phyloP scores from a whole-genome alignment of 2,888 invertebrate species.

The Eudasyphora cyanicolor region DNA sequence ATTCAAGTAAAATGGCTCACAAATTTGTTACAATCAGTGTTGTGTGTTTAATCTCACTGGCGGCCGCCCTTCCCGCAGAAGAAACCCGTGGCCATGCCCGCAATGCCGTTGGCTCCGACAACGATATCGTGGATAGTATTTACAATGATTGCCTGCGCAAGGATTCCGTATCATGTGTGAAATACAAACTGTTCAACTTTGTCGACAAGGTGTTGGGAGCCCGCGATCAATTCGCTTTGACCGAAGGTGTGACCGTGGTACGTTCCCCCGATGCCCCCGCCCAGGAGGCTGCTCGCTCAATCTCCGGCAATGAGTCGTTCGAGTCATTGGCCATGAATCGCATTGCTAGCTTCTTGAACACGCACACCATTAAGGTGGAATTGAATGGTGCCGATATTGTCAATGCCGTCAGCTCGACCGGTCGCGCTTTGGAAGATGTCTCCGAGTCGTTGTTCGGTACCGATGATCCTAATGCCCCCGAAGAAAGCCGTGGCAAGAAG shows the following conservation, averaged over 20 bases:
- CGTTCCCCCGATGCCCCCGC: constrained; percentile 85
- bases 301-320: constrained; percentile 84
- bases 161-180: constrained; percentile 91
- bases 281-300: constrained; percentile 86
- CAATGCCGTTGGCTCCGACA: constrained; percentile 83
- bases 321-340: constrained; percentile 85
- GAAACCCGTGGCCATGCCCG: constrained; percentile 83
- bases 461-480: constrained; percentile 81
- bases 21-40: constrained; percentile 81
- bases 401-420: constrained; percentile 89
- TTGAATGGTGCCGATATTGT: constrained; percentile 92
- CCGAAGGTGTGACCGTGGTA: constrained; percentile 91
- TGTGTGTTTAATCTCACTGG: constrained; percentile 82
- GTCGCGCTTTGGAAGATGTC: constrained; percentile 89
- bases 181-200: constrained; percentile 92
- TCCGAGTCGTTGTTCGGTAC: constrained; percentile 84
- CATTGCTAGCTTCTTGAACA: constrained; percentile 88
- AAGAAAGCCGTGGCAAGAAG: constrained; percentile 90
- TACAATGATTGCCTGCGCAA: constrained; percentile 90
- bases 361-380: constrained; percentile 91
- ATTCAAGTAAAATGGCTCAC: constrained; percentile 78
- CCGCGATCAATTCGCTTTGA: constrained; percentile 89
- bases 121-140: constrained; percentile 89
- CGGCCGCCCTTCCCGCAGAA: constrained; percentile 87
- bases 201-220: constrained; percentile 91